These are phyloP conservation scores for Lepeophtheirus nordmannii DNA, from an alignment of 2,888 invertebrate species.

Conservation along the genomic window DNA sequence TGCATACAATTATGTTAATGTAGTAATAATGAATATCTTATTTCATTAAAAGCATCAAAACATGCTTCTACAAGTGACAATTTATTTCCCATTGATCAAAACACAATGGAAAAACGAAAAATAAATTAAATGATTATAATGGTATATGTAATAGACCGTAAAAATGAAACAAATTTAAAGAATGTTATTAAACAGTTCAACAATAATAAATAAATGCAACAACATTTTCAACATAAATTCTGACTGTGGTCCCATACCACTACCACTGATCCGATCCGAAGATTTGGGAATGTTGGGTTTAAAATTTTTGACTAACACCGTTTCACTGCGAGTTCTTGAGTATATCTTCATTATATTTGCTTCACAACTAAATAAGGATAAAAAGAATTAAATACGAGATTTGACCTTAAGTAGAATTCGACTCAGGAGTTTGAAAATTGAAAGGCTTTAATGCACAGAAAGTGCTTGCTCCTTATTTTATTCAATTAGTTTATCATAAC, in stretches of 20 bases:
- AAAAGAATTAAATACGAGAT: background rate
- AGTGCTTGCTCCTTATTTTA: too few relatives aligned
- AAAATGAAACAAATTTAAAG: background rate
- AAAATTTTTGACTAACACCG: constrained; percentile 1
- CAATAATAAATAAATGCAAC: background rate
- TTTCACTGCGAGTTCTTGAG: constrained; percentile 1
- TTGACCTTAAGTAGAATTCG: too few relatives aligned
- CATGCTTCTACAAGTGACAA: too few relatives aligned
- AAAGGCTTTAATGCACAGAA: too few relatives aligned
- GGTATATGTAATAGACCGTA: background rate
- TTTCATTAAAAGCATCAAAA: too few relatives aligned
- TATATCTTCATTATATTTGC: constrained; percentile 1
- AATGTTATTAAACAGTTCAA: background rate
- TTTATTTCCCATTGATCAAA: too few relatives aligned
- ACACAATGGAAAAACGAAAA: constrained; percentile 13
- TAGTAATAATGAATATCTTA: too few relatives aligned
- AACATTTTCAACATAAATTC: background rate
- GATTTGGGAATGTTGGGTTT: background rate
- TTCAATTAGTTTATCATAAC: too few relatives aligned
- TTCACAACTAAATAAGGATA: background rate
- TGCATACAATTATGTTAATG: too few relatives aligned
- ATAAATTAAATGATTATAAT: background rate
- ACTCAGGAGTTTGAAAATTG: too few relatives aligned
- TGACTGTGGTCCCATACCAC: background rate
- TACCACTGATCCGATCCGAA: constrained; percentile 3